These are phyloP conservation scores for Saturnia pavonia DNA, from an alignment of 2,888 invertebrate species.

Conservation along the genomic window DNA sequence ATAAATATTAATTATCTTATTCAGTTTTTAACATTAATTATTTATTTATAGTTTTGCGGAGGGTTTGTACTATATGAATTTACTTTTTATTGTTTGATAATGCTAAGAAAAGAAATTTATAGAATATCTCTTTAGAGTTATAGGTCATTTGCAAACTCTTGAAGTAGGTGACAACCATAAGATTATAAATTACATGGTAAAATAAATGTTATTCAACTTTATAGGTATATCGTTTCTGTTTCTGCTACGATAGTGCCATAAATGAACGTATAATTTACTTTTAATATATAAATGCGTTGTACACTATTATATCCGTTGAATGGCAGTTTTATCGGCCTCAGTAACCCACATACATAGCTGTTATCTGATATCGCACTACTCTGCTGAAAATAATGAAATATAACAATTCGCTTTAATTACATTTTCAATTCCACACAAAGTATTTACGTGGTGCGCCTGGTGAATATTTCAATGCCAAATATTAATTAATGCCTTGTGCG, in stretches of 20 bases:
- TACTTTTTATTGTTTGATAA: too few species aligned
- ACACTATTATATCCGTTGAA: slow-evolving; percentile 18
- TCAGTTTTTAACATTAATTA: too few species aligned
- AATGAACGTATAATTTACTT: not conserved
- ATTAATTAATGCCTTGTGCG: not conserved
- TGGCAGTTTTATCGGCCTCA: slow-evolving; percentile 21
- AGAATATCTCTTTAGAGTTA: too few species aligned
- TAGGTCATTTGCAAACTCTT: not conserved
- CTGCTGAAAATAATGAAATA: slow-evolving; percentile 33
- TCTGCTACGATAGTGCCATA: not conserved
- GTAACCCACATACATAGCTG: slow-evolving; percentile 23
- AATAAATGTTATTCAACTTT: not conserved
- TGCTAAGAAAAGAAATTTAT: too few species aligned
- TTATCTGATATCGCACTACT: slow-evolving; percentile 40
- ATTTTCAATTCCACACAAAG: not conserved
- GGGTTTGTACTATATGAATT: too few species aligned
- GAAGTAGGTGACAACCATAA: not conserved
- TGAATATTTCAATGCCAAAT: not conserved
- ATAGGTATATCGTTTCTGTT: not conserved
- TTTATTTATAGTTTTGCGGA: too few species aligned
- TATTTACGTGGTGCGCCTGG: not conserved
- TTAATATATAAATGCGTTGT: not conserved
- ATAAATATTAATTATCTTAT: too few species aligned
- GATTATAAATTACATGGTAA: not conserved
- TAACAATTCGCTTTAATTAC: slow-evolving; percentile 12